Evolutionary conservation across 2,113 vertebrate genomes (phyloP), one percentile per base, ranked within the genome.

Genomic region (Cyanoderma ruficeps): DNA sequence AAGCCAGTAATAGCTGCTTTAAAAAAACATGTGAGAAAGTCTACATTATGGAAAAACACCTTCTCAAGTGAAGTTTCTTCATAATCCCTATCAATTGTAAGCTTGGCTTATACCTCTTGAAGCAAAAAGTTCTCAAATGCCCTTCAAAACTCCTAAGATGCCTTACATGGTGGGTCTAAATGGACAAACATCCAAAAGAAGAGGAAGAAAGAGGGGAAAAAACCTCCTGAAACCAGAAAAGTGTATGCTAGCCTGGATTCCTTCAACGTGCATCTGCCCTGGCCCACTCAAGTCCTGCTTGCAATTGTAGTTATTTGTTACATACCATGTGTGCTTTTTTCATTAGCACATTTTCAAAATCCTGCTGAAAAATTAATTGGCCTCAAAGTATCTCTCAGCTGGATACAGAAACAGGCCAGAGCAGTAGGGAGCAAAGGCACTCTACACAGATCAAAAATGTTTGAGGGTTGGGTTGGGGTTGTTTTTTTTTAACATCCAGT

Each of bases 341-440:
- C 83, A 84, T 70, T 72, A 91, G 68, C 68, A 89, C 59, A 80
- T 83, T 95, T 89, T 89, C 87, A 86, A 92, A 94, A 75, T 77
- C 76, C 93, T 71, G 60, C 55, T 89, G 77, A 96, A 94, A 83
- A 77, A 76, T 87, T 86, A 53, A 72, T 18, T 81, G 25, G 46
- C 33, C 67, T 94, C 56, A 57, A 90, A 93, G 79, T 17, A 65
- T 15, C 39, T 68, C 59, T 77, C 5, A 4, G 53, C 39, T 83
- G 72, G 41, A 46, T 60, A 67, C 2, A 55, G 59, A 85, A 59
- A 59, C 0, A 89, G 53, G 15, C n/a, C 50, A 24, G 67, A 76
- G 68, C 64, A 79, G 44, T 7, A 46, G 44, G 57, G 31, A 77
- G 22, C 49, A 86, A 57, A 41, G 27, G 41, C 21, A 37, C 15